Percentiles rank a stretch among this genome's conserved stretches.
phyloP scores from a whole-genome alignment of 2,797 vertebrate species.

The Percopsis omiscomaycus region DNA sequence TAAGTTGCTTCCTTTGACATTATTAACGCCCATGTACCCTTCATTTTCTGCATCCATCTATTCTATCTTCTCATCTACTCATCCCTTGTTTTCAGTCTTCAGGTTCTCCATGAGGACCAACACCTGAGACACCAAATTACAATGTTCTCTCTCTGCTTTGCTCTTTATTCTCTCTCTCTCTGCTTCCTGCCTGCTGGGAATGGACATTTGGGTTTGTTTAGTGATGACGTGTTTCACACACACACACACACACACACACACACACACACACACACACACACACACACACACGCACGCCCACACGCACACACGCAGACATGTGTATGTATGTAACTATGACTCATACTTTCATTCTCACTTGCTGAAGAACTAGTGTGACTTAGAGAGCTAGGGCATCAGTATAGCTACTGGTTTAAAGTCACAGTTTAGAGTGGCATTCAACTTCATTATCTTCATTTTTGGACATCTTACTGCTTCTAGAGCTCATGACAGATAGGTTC shows the following conservation, averaged over 20 bases:
- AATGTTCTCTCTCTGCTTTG: constrained; percentile 39
- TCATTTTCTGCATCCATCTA: constrained; percentile 32
- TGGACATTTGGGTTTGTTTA: constrained; percentile 36
- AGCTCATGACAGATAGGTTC: too few species aligned
- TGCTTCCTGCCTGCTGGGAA: constrained; percentile 36
- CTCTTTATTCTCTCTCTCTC: constrained; percentile 9
- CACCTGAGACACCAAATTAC: constrained; percentile 67
- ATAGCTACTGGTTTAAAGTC: not conserved
- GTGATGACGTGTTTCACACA: constrained; percentile 37
- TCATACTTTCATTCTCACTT: not conserved
- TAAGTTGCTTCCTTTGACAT: constrained; percentile 60
- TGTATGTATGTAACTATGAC: not conserved
- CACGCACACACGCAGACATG: constrained; percentile 39
- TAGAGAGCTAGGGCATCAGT: too few species aligned
- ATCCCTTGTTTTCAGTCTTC: constrained; percentile 35
- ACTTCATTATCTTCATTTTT: too few species aligned
- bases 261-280: constrained; percentile 17
- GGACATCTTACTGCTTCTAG: too few species aligned
- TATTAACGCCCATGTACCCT: constrained; percentile 62
- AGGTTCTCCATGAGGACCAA: constrained; percentile 27
- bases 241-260: constrained; percentile 18
- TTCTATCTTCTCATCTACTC: constrained; percentile 37
- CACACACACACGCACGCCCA: constrained; percentile 34
- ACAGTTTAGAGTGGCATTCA: not conserved
- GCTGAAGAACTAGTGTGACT: too few species aligned